These are phyloP conservation scores for Lepidothrix coronata DNA, from an alignment of 2,113 vertebrate species.

Conservation along the genomic window DNA sequence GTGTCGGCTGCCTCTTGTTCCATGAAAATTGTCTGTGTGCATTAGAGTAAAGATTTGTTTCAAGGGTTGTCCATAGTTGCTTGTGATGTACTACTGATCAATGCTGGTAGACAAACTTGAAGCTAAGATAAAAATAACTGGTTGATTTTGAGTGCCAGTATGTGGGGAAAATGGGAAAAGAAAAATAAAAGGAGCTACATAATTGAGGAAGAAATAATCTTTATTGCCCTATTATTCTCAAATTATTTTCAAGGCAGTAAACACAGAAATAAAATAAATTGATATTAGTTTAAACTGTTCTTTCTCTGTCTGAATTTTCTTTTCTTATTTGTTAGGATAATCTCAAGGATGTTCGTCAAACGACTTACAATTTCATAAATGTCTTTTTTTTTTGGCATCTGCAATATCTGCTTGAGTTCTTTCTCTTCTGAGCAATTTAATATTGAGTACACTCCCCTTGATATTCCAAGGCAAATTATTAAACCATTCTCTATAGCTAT, in stretches of 20 bases:
- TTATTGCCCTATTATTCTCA: not conserved
- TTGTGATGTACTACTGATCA: not conserved
- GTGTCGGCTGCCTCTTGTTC: not conserved
- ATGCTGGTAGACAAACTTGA: not conserved
- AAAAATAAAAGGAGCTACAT: not conserved
- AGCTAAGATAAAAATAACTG: not conserved
- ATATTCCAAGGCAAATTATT: slow-evolving; percentile 62
- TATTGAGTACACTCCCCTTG: slow-evolving; percentile 57
- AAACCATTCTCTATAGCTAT: slow-evolving; percentile 61
- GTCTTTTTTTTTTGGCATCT: not conserved
- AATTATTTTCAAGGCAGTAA: slow-evolving; percentile 18
- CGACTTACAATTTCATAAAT: not conserved
- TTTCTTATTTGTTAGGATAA: not conserved
- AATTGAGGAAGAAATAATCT: not conserved
- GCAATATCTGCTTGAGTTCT: not conserved
- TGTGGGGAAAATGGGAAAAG: not conserved
- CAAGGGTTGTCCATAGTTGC: not conserved
- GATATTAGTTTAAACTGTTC: not conserved
- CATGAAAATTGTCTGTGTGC: not conserved
- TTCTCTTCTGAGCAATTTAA: slow-evolving; percentile 50
- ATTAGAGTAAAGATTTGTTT: not conserved
- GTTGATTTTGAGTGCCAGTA: not conserved
- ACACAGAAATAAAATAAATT: slow-evolving; percentile 25
- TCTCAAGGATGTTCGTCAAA: slow-evolving; percentile 8
- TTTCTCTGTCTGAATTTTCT: slow-evolving; percentile 10